These are phyloP conservation scores for Clusia tigrina DNA, from an alignment of 2,888 invertebrate genomes.

Conservation along the genomic window DNA sequence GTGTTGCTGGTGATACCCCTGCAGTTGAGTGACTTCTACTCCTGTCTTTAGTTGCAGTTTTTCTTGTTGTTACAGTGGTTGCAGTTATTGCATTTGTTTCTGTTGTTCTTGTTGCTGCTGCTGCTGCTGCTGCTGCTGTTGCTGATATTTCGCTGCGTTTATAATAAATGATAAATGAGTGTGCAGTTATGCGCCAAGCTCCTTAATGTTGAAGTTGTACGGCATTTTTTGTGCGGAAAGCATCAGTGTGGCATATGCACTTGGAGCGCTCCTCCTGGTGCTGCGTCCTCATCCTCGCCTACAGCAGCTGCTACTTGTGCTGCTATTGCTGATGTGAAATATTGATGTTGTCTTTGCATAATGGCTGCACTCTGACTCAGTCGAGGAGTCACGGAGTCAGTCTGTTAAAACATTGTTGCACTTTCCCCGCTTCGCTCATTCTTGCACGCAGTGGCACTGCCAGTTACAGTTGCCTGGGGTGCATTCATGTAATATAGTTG, in stretches of 20 bases:
- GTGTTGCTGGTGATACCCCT: background rate
- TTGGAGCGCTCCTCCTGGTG: no score
- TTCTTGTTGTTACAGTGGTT: background rate
- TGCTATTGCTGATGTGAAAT: background rate
- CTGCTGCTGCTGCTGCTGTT: background rate
- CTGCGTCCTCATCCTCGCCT: background rate
- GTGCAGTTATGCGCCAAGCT: background rate
- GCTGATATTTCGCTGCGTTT: conserved; percentile 4
- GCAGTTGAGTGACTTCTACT: no score
- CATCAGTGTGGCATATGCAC: conserved; percentile 1
- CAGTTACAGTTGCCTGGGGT: no score
- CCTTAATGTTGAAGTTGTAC: background rate
- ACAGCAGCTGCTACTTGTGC: background rate
- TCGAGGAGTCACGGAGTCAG: background rate
- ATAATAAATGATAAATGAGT: conserved; percentile 8
- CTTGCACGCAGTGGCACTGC: background rate
- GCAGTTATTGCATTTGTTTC: background rate
- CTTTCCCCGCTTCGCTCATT: conserved; percentile 1
- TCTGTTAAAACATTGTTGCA: background rate
- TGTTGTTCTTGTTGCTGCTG: background rate
- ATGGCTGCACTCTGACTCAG: background rate
- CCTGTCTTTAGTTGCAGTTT: no score
- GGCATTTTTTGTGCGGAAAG: background rate
- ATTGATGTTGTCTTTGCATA: conserved; percentile 3
- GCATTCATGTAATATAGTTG: background rate